These are phyloP conservation scores for Cephus runcator DNA, from an alignment of 2,888 invertebrate genomes.

Conservation along the genomic window DNA sequence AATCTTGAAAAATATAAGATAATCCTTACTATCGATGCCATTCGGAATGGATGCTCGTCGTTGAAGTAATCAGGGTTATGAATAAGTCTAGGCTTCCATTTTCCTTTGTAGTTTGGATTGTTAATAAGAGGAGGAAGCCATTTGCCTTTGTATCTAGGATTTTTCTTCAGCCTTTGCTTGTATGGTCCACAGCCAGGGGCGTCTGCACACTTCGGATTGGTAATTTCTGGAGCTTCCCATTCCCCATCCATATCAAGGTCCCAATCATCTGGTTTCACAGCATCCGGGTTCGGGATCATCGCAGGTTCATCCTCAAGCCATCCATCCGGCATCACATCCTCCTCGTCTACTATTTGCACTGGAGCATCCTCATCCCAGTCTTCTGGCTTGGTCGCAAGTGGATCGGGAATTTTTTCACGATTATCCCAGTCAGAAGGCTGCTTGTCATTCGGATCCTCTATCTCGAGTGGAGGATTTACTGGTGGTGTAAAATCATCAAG, in stretches of 20 bases:
- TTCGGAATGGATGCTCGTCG: slow-evolving; percentile 88
- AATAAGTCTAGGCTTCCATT: slow-evolving; percentile 90
- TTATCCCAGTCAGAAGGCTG: slow-evolving; percentile 98
- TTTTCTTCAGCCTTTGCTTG: slow-evolving; percentile 85
- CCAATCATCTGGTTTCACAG: slow-evolving; percentile 94
- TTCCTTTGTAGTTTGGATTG: slow-evolving; percentile 95
- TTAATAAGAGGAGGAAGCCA: slow-evolving; percentile 92
- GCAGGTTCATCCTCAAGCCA: slow-evolving; percentile 94
- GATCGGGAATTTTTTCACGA: slow-evolving; percentile 90
- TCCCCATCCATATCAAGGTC: slow-evolving; percentile 98
- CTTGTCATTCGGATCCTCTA: slow-evolving; percentile 88
- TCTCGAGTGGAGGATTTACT: slow-evolving; percentile 94
- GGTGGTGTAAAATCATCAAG: slow-evolving; percentile 91
- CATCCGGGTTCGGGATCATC: slow-evolving; percentile 86
- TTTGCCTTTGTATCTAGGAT: slow-evolving; percentile 92
- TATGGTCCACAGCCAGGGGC: slow-evolving; percentile 92
- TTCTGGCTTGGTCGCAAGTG: slow-evolving; percentile 88
- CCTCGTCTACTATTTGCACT: slow-evolving; percentile 86
- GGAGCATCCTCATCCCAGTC: slow-evolving; percentile 98
- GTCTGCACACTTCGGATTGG: slow-evolving; percentile 85
- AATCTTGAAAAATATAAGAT: slow-evolving; percentile 4
- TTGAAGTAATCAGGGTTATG: slow-evolving; percentile 94
- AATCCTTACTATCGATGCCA: slow-evolving; percentile 88
- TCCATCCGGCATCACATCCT: slow-evolving; percentile 85
- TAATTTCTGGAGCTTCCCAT: slow-evolving; percentile 95